Base-by-base conservation (phyloP, 2,888 invertebrate genomes). In the Yponomeuta sedellus region DNA sequence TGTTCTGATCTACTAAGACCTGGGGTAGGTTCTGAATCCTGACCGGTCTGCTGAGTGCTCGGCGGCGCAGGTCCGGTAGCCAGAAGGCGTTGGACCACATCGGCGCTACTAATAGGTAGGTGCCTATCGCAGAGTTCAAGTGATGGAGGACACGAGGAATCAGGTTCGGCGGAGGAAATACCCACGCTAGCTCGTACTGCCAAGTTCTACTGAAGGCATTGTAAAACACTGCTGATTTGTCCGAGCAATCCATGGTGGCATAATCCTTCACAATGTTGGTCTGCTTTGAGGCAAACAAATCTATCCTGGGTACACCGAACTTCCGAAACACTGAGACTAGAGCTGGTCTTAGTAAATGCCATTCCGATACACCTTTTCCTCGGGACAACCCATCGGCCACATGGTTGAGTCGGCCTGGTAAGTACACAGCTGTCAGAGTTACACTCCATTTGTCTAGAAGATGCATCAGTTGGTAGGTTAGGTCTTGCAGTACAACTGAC, bases 141-240 rank as follows among this genome's bases (percentile, higher is more conserved):
- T 73, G 72, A 19, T 67, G 63, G 19, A 71, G 64, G 0, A 73
- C 72, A 22, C 67, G 64, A 11, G 72, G 71, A 0, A 71, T 71
- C 34, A 75, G 67, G 10, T 68, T 66, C 12, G 74, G 76, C 1
- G 75, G 75, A 3, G 76, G 73, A 64, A 74, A 75, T 11, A 74
- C 67, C 39, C 74, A 76, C 20, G 70, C 73, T 25, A 73, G 67
- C 0, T 66, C 44, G 59, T 65, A 71, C 11, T 59, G 34, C 71
- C 72, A 72, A 39, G 3, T 59, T 19, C 69, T 67, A 69, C 71
- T 72, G 71, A 74, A 72, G 5, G 72, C 71, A 59, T 72, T 69
- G 65, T 65, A 64, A 19, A 61, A 58, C n/a, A 44, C 39, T 22
- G 66, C 65, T 12, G 58, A 16, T 8, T 34, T 12, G 63, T 69